Evolutionary conservation across 2,888 invertebrate species (phyloP).

Genomic region (Leucophora obtusa): DNA sequence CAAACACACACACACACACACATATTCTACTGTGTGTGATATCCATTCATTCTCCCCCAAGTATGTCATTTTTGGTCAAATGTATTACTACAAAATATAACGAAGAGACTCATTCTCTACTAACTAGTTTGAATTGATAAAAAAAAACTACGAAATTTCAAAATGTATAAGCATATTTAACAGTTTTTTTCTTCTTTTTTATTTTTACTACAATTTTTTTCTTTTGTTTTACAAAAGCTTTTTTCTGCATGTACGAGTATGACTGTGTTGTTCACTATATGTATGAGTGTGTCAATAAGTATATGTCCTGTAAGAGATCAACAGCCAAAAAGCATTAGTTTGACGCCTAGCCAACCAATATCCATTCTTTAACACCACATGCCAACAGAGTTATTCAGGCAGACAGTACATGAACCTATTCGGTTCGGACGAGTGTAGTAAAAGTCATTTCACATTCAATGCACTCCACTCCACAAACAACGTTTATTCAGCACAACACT

Average conservation of each 20-base stretch:
- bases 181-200: slow-evolving; percentile 41
- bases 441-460: slow-evolving; percentile 64
- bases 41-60: slow-evolving; percentile 41
- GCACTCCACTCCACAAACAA: slow-evolving; percentile 57
- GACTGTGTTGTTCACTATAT: background rate
- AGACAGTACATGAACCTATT: slow-evolving; percentile 53
- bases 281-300: background rate
- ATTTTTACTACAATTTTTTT: slow-evolving; percentile 16
- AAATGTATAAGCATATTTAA: slow-evolving; percentile 45
- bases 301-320: slow-evolving; percentile 52
- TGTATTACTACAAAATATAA: slow-evolving; percentile 18
- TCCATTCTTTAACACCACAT: slow-evolving; percentile 60
- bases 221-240: background rate
- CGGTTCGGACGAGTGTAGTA: slow-evolving; percentile 39
- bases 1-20: slow-evolving; percentile 16
- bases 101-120: slow-evolving; percentile 20
- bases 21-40: background rate
- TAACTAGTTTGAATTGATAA: slow-evolving; percentile 29
- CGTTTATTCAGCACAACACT: slow-evolving; percentile 59
- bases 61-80: slow-evolving; percentile 52
- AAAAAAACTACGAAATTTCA: background rate
- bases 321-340: slow-evolving; percentile 67
- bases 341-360: slow-evolving; percentile 61
- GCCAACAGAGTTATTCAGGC: slow-evolving; percentile 62
- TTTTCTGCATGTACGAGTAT: background rate